Evolutionary conservation across 2,797 vertebrate genomes (phyloP), one percentile per base, ranked within the genome.

Genomic region (Chiloscyllium punctatum): DNA sequence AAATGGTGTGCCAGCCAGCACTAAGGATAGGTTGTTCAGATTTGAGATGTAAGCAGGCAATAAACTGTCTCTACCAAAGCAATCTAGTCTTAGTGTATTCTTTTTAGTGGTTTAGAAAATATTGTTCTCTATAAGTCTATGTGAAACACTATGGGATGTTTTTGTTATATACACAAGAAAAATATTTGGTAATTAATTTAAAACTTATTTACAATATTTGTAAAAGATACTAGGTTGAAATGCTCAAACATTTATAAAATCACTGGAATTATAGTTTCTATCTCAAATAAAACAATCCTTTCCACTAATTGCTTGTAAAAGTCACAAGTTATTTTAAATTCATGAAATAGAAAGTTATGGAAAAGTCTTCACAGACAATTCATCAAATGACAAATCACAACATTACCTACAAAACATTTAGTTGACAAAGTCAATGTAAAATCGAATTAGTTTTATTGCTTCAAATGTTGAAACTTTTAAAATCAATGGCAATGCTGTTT

Each of bases 371-470:
- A 69, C 5, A 69, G 21, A 66, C n/a, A 42, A 69, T 92, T n/a
- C 69, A 69, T 92, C 3, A 42, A 69, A 91, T 69, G 25, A 92
- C 21, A 68, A 69, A 92, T 15, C 16, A 91, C n/a, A 62, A n/a
- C 37, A 4, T 30, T 16, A 8, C 62, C 8, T 84, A 9, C 66
- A 91, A 42, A 42, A 30, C 37, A 68, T 69, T 68, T 42, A 69
- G 7, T 92, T 92, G 90, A 42, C n/a, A 84, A 18, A 91, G 57
- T n/a, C 57, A 37, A 37, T 91, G 57, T 91, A 91, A 91, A 91
- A n/a, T 91, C 30, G 7, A 23, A 91, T 88, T 23, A 62, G 53
- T 13, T 66, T 91, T 62, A 91, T 91, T 68, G 53, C 33, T n/a
- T 91, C 33, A 68, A 68, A 66, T 33, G 37, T 91, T 30, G 66